Base-by-base conservation (phyloP, 2,113 vertebrate genomes). In the Mesocricetus auratus region DNA sequence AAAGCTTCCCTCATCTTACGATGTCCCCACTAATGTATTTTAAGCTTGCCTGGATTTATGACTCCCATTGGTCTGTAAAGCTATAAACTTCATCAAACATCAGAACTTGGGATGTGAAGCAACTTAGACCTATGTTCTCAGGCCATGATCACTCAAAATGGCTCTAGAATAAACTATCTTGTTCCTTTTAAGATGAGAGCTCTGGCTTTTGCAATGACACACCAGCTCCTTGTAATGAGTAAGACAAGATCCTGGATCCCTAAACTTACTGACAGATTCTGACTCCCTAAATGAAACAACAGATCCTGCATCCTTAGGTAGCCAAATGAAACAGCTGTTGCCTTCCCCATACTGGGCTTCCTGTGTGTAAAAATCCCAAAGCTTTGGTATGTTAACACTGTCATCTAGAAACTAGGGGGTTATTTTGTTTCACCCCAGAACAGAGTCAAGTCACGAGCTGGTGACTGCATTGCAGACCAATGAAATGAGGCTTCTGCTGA, bases 321-420 rank as follows among this genome's bases (percentile, higher is more conserved):
- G 64, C 15, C 15, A 71, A 17, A 12, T 10, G 26, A 42, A 83
- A 4, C 1, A 66, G 7, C 6, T 24, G 75, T 0, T 77, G 8
- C 69, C 60, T 12, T 78, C 31, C 75, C 22, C 45, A 91, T 50
- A 36, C 0, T 5, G 16, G 17, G 26, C 10, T 93, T 93, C 50
- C 56, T 45, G 21, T 58, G 62, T 81, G 12, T 19, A 86, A 96
- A 90, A 94, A 87, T 87, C 66, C 79, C 4, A 93, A 69, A 79
- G 0, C 21, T 71, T 69, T 95, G 53, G 31, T 45, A 24, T 50
- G 4, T 58, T 50, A 89, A 11, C 24, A 8, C 22, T 9, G 3
- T 21, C 39, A 45, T 42, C 45, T 39, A 91, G 82, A 82, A 47
- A 88, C 45, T 36, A 42, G 29, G 12, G 58, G 58, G 1, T 29